Percentiles rank a stretch among this genome's conserved stretches.
These are phyloP conservation scores for Ptychochromis oligacanthus DNA, from an alignment of 2,113 vertebrate species.

Conservation along the genomic window DNA sequence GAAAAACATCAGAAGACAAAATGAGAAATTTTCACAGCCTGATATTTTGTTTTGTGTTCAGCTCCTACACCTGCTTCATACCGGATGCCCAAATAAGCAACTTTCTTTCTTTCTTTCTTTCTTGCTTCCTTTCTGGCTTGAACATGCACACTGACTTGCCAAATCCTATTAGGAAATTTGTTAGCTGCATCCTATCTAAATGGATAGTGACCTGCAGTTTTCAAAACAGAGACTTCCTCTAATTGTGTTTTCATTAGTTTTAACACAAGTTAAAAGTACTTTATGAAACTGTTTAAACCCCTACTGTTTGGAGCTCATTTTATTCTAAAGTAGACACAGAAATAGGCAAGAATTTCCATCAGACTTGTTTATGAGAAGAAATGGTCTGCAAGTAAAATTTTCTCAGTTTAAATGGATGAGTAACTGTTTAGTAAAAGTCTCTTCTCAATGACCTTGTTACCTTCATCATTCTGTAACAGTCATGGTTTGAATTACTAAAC, in stretches of 20 bases:
- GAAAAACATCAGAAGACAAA: too few species aligned
- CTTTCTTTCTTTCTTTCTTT: too few species aligned
- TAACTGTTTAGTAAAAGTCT: background rate
- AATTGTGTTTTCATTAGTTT: background rate
- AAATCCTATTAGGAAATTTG: conserved; percentile 42
- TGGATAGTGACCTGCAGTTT: background rate
- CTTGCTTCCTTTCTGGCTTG: too few species aligned
- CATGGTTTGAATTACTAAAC: background rate
- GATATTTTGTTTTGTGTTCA: too few species aligned
- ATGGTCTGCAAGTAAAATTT: background rate
- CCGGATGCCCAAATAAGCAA: too few species aligned
- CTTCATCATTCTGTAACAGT: background rate
- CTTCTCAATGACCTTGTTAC: background rate
- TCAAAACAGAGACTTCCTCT: background rate
- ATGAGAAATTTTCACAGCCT: too few species aligned
- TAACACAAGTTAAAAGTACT: background rate
- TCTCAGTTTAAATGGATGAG: background rate
- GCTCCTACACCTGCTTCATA: background rate
- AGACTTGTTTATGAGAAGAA: background rate
- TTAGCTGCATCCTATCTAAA: background rate
- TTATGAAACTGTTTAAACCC: background rate
- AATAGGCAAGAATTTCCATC: background rate
- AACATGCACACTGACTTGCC: too few species aligned
- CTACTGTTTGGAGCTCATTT: background rate
- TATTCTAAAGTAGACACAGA: background rate